Evolutionary conservation across 2,888 invertebrate genomes (phyloP).

Genomic region (Choristoneura rosaceana): DNA sequence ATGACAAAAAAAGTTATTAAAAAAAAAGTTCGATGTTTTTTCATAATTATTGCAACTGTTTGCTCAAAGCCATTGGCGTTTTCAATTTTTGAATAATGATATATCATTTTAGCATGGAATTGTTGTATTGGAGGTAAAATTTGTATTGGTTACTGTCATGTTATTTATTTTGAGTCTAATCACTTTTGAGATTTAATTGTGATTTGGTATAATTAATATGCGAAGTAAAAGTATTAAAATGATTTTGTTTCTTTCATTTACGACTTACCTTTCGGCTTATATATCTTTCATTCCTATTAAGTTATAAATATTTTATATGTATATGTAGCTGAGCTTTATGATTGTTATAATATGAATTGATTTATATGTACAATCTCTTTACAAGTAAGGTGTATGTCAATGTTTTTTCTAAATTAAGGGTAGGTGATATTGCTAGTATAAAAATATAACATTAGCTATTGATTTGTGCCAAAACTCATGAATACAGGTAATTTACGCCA

Average conservation of each 20-base stretch:
- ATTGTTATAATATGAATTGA: constrained; percentile 52
- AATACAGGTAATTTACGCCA: constrained; percentile 74
- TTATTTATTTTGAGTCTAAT: constrained; percentile 67
- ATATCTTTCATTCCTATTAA: constrained; percentile 52
- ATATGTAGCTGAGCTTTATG: constrained; percentile 69
- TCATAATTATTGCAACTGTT: constrained; percentile 72
- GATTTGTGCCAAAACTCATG: constrained; percentile 74
- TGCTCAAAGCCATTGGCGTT: constrained; percentile 72
- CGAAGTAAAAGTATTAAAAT: constrained; percentile 73
- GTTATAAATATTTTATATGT: constrained; percentile 60
- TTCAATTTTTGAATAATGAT: constrained; percentile 55
- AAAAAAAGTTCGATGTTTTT: constrained; percentile 57
- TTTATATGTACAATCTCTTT: constrained; percentile 48
- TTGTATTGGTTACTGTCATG: constrained; percentile 53
- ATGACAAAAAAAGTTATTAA: constrained; percentile 62
- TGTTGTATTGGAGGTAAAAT: constrained; percentile 39
- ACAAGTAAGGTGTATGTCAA: constrained; percentile 29
- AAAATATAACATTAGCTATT: constrained; percentile 59
- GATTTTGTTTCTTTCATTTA: constrained; percentile 70
- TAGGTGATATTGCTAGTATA: constrained; percentile 47
- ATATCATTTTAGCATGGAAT: constrained; percentile 66
- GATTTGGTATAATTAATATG: constrained; percentile 70
- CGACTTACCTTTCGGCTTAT: constrained; percentile 54
- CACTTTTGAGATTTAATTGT: constrained; percentile 74
- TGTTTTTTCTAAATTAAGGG: constrained; percentile 34